Evolutionary conservation across 37 sponge, comb jelly and placozoan genomes (phyloP), one percentile per base, ranked within the genome.

Genomic region (Chondrilla cf. caribensis): DNA sequence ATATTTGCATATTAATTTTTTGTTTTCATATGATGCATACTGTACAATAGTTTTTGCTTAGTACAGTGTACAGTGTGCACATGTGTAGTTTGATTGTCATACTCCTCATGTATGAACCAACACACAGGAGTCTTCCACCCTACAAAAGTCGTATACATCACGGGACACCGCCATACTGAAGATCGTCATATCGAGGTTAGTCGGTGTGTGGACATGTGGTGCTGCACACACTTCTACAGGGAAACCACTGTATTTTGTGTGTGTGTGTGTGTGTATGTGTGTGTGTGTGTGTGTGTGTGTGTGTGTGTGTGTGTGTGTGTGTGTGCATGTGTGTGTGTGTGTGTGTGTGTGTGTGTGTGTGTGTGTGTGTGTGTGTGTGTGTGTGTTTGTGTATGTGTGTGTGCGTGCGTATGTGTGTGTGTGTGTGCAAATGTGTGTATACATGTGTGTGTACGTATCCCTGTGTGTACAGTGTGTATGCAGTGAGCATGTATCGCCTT

Each of bases 81-180:
- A 38, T 70, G 35, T 32, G 25, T 70, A 3, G 19, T 70, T 19
- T 32, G 38, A 32, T 18, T 38, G 38, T 70, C 19, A 70, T 6
- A 70, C 21, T 60, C 15, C 8, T 43, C 26, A 9, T 29, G 62
- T 70, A 11, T 47, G 51, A 6, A 47, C 11, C 11, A 6, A 14
- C 51, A 14, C 21, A 51, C 60, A 92, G 89, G 89, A 86, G 31
- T 88, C 86, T 6, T 84, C 84, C 40, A 83, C 77, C 59, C 25
- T 82, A 22, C 54, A 84, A 18, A 73, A 85, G 82, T 66, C 60
- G 36, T 88, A 84, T 59, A 87, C 89, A 9, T 42, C 80, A 31
- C 85, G 70, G 64, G 91, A 90, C 60, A 85, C 88, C 58, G 88
- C 90, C 38, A 17, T 91, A 0, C 58, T 94, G 32, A 90, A 94